These are phyloP conservation scores for Thunnus maccoyii DNA, from an alignment of 2,113 vertebrate species.

Conservation along the genomic window DNA sequence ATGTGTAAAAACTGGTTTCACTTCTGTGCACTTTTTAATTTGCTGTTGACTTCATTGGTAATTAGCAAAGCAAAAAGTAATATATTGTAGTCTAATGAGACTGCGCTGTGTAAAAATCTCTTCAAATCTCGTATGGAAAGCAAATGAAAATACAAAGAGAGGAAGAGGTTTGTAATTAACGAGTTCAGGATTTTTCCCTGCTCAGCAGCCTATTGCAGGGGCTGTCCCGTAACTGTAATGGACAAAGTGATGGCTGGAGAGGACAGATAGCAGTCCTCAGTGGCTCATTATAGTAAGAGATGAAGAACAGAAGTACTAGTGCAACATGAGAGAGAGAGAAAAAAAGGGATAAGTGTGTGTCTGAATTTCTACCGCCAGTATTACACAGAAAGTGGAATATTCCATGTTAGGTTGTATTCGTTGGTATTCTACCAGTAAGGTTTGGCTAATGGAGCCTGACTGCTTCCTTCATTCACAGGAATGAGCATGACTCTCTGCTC, in stretches of 20 bases:
- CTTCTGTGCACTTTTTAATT: conserved; percentile 34
- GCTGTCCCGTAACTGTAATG: conserved; percentile 33
- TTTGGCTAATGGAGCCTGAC: conserved; percentile 51
- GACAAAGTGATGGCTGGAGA: conserved; percentile 44
- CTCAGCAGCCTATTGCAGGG: conserved; percentile 14
- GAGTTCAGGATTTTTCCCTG: conserved; percentile 32
- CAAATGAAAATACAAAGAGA: conserved; percentile 49
- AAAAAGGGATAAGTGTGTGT: background rate
- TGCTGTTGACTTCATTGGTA: conserved; percentile 16
- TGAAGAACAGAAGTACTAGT: conserved; percentile 6
- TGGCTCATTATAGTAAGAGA: conserved; percentile 48
- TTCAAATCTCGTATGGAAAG: conserved; percentile 9
- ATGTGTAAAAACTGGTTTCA: background rate
- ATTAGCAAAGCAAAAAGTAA: conserved; percentile 27
- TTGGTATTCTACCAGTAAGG: conserved; percentile 43
- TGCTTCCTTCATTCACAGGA: conserved; percentile 61
- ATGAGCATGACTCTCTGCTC: conserved; percentile 41
- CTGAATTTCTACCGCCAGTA: conserved; percentile 27
- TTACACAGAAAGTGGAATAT: conserved; percentile 30
- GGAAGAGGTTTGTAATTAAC: conserved; percentile 45
- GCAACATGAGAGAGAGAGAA: conserved; percentile 21
- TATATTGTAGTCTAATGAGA: conserved; percentile 19
- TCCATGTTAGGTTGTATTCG: conserved; percentile 27
- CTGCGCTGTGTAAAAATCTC: conserved; percentile 19
- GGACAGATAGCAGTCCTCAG: conserved; percentile 31